A percentile compares a stretch with the other conserved stretches of the same genome.
Conservation (phyloP, 2,888 invertebrate species). For the Deilephila porcellus region DNA sequence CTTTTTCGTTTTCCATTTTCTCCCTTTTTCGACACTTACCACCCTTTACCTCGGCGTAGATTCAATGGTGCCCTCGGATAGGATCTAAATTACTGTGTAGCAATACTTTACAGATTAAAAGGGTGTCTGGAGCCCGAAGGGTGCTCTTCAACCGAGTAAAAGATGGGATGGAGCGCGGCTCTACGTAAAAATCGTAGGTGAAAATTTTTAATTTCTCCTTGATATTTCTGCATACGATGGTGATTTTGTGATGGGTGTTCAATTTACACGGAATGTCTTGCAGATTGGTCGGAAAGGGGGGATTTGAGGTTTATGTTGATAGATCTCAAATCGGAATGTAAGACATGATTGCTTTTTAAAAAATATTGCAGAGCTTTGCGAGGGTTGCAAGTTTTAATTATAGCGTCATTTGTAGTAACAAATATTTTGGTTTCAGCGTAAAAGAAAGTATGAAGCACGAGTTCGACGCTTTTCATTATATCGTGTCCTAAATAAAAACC, state of each 20-base stretch:
- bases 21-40: constrained; percentile 67
- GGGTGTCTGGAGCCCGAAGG: constrained; percentile 77
- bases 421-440: too few relatives aligned
- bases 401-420: too few relatives aligned
- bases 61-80: constrained; percentile 74
- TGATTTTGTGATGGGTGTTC: constrained; percentile 19
- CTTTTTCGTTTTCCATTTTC: constrained; percentile 63
- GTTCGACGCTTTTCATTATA: too few relatives aligned
- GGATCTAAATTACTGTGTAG: constrained; percentile 79
- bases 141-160: constrained; percentile 39
- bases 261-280: background rate
- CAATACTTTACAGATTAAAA: constrained; percentile 79
- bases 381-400: background rate
- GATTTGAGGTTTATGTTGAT: background rate
- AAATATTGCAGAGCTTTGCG: background rate
- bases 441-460: too few relatives aligned
- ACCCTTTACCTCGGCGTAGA: constrained; percentile 63
- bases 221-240: constrained; percentile 16
- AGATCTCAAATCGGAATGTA: background rate
- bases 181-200: constrained; percentile 23
- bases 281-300: background rate
- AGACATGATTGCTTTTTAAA: constrained; percentile 1
- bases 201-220: constrained; percentile 28
- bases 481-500: too few relatives aligned
- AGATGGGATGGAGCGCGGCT: constrained; percentile 29